Percentiles rank a stretch among this genome's conserved stretches.
Conservation (phyloP, 2,888 invertebrate species). For the Drosophila neoperkinsi region DNA sequence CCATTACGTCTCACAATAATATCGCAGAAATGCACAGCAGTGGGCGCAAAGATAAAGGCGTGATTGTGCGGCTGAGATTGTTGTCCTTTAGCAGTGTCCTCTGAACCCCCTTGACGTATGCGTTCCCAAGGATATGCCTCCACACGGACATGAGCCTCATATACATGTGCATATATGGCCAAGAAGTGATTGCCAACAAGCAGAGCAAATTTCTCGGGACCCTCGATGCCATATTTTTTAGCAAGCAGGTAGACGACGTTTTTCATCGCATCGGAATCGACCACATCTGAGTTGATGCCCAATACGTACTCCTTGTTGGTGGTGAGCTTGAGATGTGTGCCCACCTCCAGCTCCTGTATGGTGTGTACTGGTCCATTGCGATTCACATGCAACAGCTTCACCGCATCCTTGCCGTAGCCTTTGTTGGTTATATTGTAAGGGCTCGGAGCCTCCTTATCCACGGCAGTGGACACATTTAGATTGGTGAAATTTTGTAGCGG, state of each 20-base stretch:
- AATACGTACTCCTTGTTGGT: conserved; percentile 90
- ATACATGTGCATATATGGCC: conserved; percentile 90
- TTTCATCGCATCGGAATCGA: conserved; percentile 93
- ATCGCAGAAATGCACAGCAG: conserved; percentile 89
- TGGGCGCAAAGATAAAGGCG: conserved; percentile 90
- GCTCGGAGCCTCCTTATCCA: conserved; percentile 16
- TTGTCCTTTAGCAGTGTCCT: conserved; percentile 63
- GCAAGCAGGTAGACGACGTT: conserved; percentile 93
- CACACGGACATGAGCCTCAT: conserved; percentile 89
- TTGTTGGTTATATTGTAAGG: conserved; percentile 80
- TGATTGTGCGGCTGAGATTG: conserved; percentile 88
- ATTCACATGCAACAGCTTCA: conserved; percentile 90
- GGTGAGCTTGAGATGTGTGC: conserved; percentile 89
- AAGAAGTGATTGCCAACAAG: conserved; percentile 91
- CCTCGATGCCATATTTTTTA: conserved; percentile 91
- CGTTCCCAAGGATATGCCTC: conserved; percentile 92
- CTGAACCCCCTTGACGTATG: conserved; percentile 86
- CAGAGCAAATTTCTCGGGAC: conserved; percentile 91
- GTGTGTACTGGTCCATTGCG: conserved; percentile 89
- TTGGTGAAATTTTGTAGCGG: conserved; percentile 56
- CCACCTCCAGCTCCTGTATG: conserved; percentile 91
- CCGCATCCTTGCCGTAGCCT: conserved; percentile 89
- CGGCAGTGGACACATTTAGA: neutral
- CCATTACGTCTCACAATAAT: conserved; percentile 89
- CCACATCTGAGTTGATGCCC: conserved; percentile 90